Evolutionary conservation across 2,888 invertebrate species (phyloP).

Genomic region (Anarsia innoxiella): DNA sequence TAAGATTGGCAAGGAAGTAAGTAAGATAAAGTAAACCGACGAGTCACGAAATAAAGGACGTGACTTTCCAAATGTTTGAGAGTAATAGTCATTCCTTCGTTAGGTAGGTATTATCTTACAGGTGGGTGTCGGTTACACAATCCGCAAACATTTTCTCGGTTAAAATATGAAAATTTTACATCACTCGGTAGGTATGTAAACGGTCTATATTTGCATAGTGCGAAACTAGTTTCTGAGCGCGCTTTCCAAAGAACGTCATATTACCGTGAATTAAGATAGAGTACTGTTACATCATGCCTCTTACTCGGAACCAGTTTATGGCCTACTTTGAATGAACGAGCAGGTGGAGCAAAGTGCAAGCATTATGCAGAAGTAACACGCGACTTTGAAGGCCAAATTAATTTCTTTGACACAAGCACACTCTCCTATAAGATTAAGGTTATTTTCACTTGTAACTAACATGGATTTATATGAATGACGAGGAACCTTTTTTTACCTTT

Average conservation of each 20-base stretch:
- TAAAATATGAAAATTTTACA: slow-evolving; percentile 20
- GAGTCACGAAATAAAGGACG: too few species aligned
- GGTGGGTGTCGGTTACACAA: slow-evolving; percentile 1
- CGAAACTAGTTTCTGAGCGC: slow-evolving; percentile 29
- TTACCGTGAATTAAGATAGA: slow-evolving; percentile 13
- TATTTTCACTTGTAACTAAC: too few species aligned
- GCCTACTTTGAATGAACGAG: slow-evolving; percentile 16
- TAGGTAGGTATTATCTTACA: too few species aligned
- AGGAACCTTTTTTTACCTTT: too few species aligned
- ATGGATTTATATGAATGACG: too few species aligned
- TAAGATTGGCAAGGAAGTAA: too few species aligned
- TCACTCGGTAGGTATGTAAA: slow-evolving; percentile 9
- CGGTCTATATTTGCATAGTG: slow-evolving; percentile 14
- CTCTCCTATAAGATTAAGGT: too few species aligned
- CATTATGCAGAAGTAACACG: too few species aligned
- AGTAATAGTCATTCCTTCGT: background rate
- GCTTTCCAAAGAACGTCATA: slow-evolving; percentile 29
- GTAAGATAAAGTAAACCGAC: too few species aligned
- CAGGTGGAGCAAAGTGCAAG: too few species aligned
- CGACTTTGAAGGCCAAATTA: too few species aligned
- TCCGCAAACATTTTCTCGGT: slow-evolving; percentile 3
- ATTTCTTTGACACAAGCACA: too few species aligned
- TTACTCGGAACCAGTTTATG: slow-evolving; percentile 35
- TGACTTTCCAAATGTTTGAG: background rate
- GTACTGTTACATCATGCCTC: slow-evolving; percentile 24